Base-by-base conservation (phyloP, 2,113 vertebrate species). In the Mystacornis crossleyi region DNA sequence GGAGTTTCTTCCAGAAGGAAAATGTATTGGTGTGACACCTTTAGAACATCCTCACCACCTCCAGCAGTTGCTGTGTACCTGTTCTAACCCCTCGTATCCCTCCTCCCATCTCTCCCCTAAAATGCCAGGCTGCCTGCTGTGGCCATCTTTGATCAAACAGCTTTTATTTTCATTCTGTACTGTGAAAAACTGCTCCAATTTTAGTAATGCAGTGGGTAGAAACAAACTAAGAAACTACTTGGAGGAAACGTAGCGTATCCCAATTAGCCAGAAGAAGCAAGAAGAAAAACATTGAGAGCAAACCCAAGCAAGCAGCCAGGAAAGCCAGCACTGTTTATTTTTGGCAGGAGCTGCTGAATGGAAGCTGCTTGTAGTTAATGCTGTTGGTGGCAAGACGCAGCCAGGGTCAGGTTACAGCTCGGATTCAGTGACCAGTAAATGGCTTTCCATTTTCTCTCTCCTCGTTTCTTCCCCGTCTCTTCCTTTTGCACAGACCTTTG, bases 311-410 rank as follows among this genome's bases (percentile, higher is more conserved):
- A 83, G 88, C 92, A 93, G 96, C 96, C 96, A 94, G 94, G 82
- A 96, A 92, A 93, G 92, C 72, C 86, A 53, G 92, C 80, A 66
- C 81, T 97, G 90, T 97, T 96, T 97, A 83, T 92, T 97, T 97
- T 97, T 97, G 97, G 96, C 97, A 94, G 82, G 93, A 96, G 93
- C 89, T 94, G 89, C 94, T 96, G 96, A 97, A 95, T 96, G 92
- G 96, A 93, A 97, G 95, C 96, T 96, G 95, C 95, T 97, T 90
- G 93, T 93, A 97, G 87, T 93, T 95, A 90, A 74, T 96, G 94
- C 92, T 96, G 93, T 67, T 12, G 71, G 96, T 97, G 93, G 95
- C 95, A 96, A 42, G 92, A 57, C 4, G 9, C 81, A 62, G 89
- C 82, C 92, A 33, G 88, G 96, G 95, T 98, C 97, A 81, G 89